A percentile compares a stretch with the other conserved stretches of the same genome.
Conservation (phyloP, 2,797 vertebrate species). For the Forpus xanthops region DNA sequence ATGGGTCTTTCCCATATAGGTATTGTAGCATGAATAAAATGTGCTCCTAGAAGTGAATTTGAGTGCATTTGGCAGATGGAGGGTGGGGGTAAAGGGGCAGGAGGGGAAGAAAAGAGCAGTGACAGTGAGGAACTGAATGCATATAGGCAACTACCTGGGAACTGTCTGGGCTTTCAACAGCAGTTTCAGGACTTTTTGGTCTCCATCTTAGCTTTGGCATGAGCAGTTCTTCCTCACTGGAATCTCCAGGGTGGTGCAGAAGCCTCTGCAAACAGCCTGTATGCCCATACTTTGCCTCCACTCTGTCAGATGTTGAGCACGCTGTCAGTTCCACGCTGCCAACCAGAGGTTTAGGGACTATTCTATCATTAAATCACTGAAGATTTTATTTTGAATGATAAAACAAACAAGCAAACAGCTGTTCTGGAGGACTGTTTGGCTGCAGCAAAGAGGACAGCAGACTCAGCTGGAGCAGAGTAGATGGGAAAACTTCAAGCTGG, state of each 20-base stretch:
- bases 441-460: neutral
- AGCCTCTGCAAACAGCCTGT: neutral
- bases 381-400: neutral
- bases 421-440: neutral
- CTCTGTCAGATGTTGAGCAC: neutral
- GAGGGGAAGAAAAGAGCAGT: rapidly evolving
- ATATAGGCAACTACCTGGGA: neutral
- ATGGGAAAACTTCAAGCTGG: neutral
- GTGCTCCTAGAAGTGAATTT: neutral
- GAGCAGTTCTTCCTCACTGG: neutral
- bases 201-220: neutral
- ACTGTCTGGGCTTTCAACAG: neutral
- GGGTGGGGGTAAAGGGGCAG: neutral
- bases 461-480: neutral
- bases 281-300: neutral
- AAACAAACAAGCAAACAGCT: neutral
- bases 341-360: neutral
- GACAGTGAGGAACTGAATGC: neutral
- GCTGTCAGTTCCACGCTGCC: neutral
- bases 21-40: neutral
- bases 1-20: neutral
- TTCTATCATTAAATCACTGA: neutral
- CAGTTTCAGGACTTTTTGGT: neutral
- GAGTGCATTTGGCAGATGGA: neutral
- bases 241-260: neutral